Evolutionary conservation across 2,888 invertebrate genomes (phyloP).

Genomic region (Diplazon laetatorius): DNA sequence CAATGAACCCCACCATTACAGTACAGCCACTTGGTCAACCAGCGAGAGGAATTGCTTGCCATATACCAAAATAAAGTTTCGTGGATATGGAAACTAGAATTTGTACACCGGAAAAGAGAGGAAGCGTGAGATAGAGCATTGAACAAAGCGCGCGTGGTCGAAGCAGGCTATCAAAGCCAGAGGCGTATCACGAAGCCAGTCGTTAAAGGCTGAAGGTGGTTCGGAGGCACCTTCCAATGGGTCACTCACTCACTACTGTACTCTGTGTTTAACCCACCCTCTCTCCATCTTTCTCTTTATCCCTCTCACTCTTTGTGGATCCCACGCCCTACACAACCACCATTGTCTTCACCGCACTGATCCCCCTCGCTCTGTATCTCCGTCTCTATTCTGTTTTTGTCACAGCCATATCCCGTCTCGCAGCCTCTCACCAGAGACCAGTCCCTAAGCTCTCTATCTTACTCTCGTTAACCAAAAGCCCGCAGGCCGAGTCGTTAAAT

Average conservation of each 20-base stretch:
- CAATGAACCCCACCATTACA: neutral
- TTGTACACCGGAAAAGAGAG: constrained; percentile 12
- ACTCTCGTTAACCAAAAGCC: constrained; percentile 34
- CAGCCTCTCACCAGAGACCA: neutral
- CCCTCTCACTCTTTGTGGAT: constrained; percentile 21
- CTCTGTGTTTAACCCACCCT: neutral
- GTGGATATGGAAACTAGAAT: constrained; percentile 26
- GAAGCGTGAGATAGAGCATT: neutral
- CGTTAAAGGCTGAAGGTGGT: constrained; percentile 70
- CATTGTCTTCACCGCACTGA: constrained; percentile 42
- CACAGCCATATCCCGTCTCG: neutral
- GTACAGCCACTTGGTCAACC: constrained; percentile 15
- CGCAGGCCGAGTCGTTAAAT: constrained; percentile 42
- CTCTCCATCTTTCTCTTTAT: neutral
- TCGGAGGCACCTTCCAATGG: constrained; percentile 38
- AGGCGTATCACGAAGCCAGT: constrained; percentile 68
- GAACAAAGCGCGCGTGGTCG: constrained; percentile 47
- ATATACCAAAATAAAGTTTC: constrained; percentile 60
- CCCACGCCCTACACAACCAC: constrained; percentile 50
- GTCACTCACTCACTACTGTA: constrained; percentile 28
- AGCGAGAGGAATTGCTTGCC: constrained; percentile 11
- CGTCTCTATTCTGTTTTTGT: constrained; percentile 1
- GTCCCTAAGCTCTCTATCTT: constrained; percentile 26
- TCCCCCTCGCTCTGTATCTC: constrained; percentile 1
- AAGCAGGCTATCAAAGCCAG: constrained; percentile 72